phyloP scores from a whole-genome alignment of 2,797 vertebrate species.

The Coilia nasus region DNA sequence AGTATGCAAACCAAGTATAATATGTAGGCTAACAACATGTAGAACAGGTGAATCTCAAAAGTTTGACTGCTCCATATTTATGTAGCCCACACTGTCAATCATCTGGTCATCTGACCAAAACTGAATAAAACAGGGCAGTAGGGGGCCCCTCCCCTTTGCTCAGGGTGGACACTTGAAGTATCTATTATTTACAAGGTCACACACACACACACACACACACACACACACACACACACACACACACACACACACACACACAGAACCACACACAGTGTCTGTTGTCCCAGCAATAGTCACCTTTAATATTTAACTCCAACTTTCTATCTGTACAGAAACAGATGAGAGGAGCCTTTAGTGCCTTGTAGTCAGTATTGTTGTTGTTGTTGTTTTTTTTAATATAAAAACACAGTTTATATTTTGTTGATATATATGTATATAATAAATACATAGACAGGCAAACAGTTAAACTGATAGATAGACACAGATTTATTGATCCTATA shows the following conservation, averaged over 20 bases:
- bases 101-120: conserved; percentile 11
- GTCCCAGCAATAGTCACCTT: not conserved
- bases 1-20: too few species aligned
- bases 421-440: too few species aligned
- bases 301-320: not conserved
- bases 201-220: not conserved
- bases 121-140: conserved; percentile 5
- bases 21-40: too few species aligned
- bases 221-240: not conserved
- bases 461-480: too few species aligned
- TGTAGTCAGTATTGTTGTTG: too few species aligned
- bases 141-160: not conserved
- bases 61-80: too few species aligned
- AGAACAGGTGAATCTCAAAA: too few species aligned
- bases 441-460: too few species aligned
- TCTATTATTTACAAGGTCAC: conserved; percentile 4
- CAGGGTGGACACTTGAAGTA: not conserved
- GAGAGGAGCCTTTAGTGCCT: too few species aligned
- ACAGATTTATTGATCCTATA: too few species aligned
- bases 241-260: not conserved
- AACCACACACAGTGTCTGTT: not conserved
- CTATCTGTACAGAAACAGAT: not conserved
- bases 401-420: too few species aligned
- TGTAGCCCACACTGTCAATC: not conserved
- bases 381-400: too few species aligned